Conservation (phyloP, 2,888 invertebrate species). For the Azorinus chamasolen region DNA sequence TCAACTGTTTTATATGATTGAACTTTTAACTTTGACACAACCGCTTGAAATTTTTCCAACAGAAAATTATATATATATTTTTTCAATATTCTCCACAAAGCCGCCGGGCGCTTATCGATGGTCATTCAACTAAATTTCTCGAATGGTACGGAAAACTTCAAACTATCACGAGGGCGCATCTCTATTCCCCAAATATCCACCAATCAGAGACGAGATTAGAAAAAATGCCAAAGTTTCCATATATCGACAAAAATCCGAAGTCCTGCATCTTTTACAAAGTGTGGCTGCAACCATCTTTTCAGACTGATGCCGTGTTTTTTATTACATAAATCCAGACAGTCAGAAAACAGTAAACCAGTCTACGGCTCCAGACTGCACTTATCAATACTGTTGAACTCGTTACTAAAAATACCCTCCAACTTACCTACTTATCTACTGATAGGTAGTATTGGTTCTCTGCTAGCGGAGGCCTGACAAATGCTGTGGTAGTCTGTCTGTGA, state of each 20-base stretch:
- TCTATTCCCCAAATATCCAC: conserved; percentile 46
- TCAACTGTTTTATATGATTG: too few relatives aligned
- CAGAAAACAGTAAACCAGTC: conserved; percentile 40
- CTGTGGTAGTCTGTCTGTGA: background rate
- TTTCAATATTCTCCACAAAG: too few relatives aligned
- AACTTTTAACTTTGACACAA: too few relatives aligned
- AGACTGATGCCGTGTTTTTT: background rate
- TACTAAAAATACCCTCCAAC: conserved; percentile 45
- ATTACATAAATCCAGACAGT: conserved; percentile 7
- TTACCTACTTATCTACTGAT: conserved; percentile 43
- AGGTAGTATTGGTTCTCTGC: conserved; percentile 52
- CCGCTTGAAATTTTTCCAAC: too few relatives aligned
- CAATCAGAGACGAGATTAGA: conserved; percentile 39
- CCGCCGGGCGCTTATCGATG: too few relatives aligned
- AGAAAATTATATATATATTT: too few relatives aligned
- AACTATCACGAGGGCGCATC: conserved; percentile 18
- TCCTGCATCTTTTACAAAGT: conserved; percentile 48
- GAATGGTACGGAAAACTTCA: too few relatives aligned
- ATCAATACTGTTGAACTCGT: conserved; percentile 54
- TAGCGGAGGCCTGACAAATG: background rate
- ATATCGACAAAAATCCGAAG: conserved; percentile 52
- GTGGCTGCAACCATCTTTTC: conserved; percentile 9
- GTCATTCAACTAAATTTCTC: too few relatives aligned
- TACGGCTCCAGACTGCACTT: conserved; percentile 36
- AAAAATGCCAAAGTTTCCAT: conserved; percentile 46